phyloP scores from a whole-genome alignment of 2,888 invertebrate genomes.

The Zaprionus lineosus region DNA sequence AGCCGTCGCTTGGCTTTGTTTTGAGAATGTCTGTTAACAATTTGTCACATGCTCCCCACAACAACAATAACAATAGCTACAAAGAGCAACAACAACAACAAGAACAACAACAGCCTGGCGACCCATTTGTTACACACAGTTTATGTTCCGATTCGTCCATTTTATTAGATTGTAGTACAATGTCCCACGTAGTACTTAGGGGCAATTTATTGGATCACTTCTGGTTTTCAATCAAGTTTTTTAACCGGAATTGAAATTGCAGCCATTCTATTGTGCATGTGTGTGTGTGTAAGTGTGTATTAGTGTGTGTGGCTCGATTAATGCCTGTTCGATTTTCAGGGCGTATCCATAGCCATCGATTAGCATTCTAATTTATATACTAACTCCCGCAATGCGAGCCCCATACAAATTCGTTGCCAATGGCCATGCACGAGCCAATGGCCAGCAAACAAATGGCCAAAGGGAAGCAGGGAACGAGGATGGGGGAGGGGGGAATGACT shows the following conservation, averaged over 20 bases:
- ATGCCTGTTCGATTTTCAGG: slow-evolving; percentile 52
- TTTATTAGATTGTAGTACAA: slow-evolving; percentile 28
- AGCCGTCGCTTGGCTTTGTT: slow-evolving; percentile 28
- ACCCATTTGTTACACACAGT: slow-evolving; percentile 71
- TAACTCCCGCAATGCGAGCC: slow-evolving; percentile 50
- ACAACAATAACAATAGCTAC: background rate
- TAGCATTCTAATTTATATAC: slow-evolving; percentile 79
- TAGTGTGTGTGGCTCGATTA: slow-evolving; percentile 8
- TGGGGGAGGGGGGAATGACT: no score
- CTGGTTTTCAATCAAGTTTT: slow-evolving; percentile 79
- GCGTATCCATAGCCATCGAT: slow-evolving; percentile 71
- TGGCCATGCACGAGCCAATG: slow-evolving; percentile 68
- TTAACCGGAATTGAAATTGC: slow-evolving; percentile 76
- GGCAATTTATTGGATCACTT: slow-evolving; percentile 70
- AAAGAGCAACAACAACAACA: background rate
- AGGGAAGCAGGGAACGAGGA: no score
- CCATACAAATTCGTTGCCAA: slow-evolving; percentile 60
- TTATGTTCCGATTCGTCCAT: slow-evolving; percentile 40
- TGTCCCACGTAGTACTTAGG: slow-evolving; percentile 59
- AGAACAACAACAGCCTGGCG: slow-evolving; percentile 39
- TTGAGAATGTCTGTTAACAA: slow-evolving; percentile 67
- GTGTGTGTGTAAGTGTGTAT: background rate
- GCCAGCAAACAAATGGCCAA: no score
- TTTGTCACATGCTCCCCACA: slow-evolving; percentile 56
- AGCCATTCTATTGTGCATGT: slow-evolving; percentile 47